Evolutionary conservation across 2,113 vertebrate species (phyloP).

Genomic region (Psittacus erithacus): DNA sequence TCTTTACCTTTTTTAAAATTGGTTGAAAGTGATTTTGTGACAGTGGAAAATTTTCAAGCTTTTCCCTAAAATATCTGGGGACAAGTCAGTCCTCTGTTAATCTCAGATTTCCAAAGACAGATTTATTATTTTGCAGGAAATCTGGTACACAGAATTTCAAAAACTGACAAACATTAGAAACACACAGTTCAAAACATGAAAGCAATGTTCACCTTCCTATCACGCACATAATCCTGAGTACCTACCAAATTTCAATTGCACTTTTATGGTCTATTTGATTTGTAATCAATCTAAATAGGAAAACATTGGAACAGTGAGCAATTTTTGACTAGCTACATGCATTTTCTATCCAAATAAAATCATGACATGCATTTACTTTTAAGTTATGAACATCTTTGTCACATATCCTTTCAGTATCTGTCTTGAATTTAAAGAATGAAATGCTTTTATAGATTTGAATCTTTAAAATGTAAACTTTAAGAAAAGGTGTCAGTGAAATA

Average conservation of each 20-base stretch:
- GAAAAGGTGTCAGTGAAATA: not conserved
- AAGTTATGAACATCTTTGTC: not conserved
- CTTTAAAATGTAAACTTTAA: not conserved
- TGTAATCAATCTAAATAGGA: slow-evolving; percentile 23
- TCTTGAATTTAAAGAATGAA: not conserved
- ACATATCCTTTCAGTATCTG: not conserved
- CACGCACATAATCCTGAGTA: not conserved
- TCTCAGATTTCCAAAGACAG: not conserved
- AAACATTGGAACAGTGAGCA: not conserved
- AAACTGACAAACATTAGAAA: not conserved
- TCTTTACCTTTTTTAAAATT: not conserved
- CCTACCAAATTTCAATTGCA: not conserved
- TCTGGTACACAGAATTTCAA: not conserved
- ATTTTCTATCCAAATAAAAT: slow-evolving; percentile 28
- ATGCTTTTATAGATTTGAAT: not conserved
- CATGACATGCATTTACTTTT: not conserved
- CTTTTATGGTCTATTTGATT: not conserved
- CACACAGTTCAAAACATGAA: not conserved
- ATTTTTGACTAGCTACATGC: slow-evolving; percentile 2
- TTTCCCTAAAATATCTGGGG: not conserved
- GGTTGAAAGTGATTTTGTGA: not conserved
- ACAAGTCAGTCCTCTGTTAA: not conserved
- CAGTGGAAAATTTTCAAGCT: not conserved
- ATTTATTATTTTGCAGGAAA: not conserved
- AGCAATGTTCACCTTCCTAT: not conserved